Evolutionary conservation across 2,113 vertebrate genomes (phyloP), one percentile per base, ranked within the genome.

Genomic region (Eleginops maclovinus): DNA sequence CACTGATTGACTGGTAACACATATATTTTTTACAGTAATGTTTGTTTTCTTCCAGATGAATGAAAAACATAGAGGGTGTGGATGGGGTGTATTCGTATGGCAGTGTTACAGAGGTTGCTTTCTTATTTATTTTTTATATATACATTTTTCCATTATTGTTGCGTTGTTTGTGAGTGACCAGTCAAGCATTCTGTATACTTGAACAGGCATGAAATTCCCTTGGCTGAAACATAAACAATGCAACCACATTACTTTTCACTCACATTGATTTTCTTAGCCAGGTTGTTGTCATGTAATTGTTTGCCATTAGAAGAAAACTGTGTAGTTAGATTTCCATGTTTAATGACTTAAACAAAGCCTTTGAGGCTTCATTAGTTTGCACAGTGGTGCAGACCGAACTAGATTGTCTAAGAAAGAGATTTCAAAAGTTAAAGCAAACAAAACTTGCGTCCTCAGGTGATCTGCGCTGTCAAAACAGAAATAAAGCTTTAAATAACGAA

Each of bases 321-420:
- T 74, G 77, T 60, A 62, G 81, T 84, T 87, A 79, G 77, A 65
- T 84, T 88, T 87, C 79, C 24, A 78, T 87, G 82, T 82, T 86
- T 91, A 88, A 91, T 87, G 84, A 86, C 84, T 84, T 84, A 64
- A 85, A 74, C 64, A 81, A 87, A 91, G 75, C 84, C 79, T 81
- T 74, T 60, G 63, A 86, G 78, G 81, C 86, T 77, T 89, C 87
- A 92, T 89, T 89, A 92, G 81, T 71, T 87, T 88, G 65, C 28
- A 78, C 69, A 53, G 55, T 76, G 77, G 58, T 78, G 80, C 73
- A 61, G 72, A 47, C 55, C 50, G 22, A 89, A 84, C 43, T 44
- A 56, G 64, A 86, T 85, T 80, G 71, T 76, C 84, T 87, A 43
- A 51, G 65, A 62, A 72, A 88, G 58, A 71, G 46, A 83, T 77